phyloP scores from a whole-genome alignment of 2,797 vertebrate genomes.

The Nannoperca australis region DNA sequence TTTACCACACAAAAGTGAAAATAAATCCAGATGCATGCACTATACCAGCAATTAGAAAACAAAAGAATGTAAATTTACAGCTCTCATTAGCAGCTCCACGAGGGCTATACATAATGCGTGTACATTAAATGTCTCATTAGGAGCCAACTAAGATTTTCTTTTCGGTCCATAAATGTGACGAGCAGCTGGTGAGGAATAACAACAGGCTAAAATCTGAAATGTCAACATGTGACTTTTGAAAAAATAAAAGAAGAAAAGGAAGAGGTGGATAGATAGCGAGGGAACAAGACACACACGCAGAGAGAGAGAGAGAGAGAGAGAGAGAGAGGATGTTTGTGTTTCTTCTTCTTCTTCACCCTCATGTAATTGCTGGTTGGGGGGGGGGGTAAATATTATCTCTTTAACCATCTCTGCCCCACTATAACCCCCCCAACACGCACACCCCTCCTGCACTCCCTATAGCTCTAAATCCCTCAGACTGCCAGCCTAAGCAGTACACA shows the following conservation, averaged over 20 bases:
- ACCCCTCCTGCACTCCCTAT: constrained; percentile 40
- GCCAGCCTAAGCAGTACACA: constrained; percentile 82
- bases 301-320: neutral
- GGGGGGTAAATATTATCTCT: constrained; percentile 79
- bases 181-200: constrained; percentile 38
- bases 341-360: constrained; percentile 66
- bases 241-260: constrained; percentile 29
- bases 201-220: constrained; percentile 35
- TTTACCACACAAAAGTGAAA: constrained; percentile 17
- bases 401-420: constrained; percentile 68
- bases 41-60: constrained; percentile 36
- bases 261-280: constrained; percentile 26
- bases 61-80: constrained; percentile 47
- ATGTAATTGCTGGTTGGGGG: constrained; percentile 79
- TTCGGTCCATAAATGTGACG: constrained; percentile 24
- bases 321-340: constrained; percentile 62
- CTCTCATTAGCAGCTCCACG: constrained; percentile 52
- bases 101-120: constrained; percentile 41
- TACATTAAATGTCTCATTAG: constrained; percentile 62
- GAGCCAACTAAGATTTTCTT: constrained; percentile 14
- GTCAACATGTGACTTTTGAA: constrained; percentile 49
- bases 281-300: neutral
- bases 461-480: constrained; percentile 84
- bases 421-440: constrained; percentile 50
- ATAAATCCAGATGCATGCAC: constrained; percentile 30